phyloP scores from a whole-genome alignment of 2,797 vertebrate species.

The Enteromius radiatus region DNA sequence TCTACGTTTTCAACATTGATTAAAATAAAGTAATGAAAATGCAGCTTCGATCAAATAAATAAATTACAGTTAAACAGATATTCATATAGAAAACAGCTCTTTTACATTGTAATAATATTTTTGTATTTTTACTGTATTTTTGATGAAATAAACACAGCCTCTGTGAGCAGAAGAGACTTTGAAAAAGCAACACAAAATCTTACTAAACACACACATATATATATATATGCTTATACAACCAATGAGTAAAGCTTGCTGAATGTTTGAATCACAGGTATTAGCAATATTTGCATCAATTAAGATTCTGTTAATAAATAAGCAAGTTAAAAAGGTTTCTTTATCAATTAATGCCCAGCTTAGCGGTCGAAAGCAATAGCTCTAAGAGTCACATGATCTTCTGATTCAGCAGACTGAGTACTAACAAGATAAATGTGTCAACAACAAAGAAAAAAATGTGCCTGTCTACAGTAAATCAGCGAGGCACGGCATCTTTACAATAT shows the following conservation, averaged over 20 bases:
- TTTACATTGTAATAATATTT: not conserved
- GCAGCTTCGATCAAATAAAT: not conserved
- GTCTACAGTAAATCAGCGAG: slow-evolving; percentile 69
- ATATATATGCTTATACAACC: not conserved
- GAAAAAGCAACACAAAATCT: not conserved
- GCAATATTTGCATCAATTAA: not conserved
- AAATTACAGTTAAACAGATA: not conserved
- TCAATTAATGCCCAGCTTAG: slow-evolving; percentile 72
- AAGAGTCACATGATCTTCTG: slow-evolving; percentile 76
- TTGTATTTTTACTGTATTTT: not conserved
- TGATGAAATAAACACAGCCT: not conserved
- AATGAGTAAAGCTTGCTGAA: not conserved
- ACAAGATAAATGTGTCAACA: slow-evolving; percentile 75
- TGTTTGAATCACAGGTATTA: not conserved
- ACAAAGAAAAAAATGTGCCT: slow-evolving; percentile 67
- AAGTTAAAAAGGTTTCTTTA: slow-evolving; percentile 51
- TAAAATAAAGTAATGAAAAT: not conserved
- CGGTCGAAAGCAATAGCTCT: slow-evolving; percentile 78
- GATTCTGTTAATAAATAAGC: not conserved
- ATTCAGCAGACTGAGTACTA: slow-evolving; percentile 75
- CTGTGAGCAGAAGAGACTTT: not conserved
- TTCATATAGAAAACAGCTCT: not conserved
- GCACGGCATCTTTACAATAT: slow-evolving; percentile 55
- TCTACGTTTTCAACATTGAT: not conserved
- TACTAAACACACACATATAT: not conserved